phyloP scores from a whole-genome alignment of 2,888 invertebrate species.

The Ischnura elegans region DNA sequence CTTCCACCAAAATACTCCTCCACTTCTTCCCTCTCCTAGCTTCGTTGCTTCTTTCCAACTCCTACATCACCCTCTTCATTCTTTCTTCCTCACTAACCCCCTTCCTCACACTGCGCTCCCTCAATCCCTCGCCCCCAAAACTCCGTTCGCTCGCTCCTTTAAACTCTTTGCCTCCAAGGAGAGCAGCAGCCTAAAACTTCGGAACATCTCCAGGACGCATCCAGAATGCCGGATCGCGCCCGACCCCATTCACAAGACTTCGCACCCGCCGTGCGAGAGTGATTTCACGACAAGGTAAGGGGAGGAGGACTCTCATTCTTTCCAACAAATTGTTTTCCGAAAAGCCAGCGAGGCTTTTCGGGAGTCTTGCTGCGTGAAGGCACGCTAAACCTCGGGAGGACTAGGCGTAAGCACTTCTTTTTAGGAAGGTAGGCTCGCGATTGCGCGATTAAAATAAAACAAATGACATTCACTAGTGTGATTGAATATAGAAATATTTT shows the following conservation, averaged over 20 bases:
- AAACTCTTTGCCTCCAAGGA: not conserved
- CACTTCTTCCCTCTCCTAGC: not conserved
- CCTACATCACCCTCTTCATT: not conserved
- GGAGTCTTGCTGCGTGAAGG: too few species aligned
- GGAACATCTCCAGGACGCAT: constrained; percentile 17
- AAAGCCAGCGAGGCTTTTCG: not conserved
- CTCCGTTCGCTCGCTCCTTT: not conserved
- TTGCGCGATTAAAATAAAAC: too few species aligned
- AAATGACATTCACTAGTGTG: too few species aligned
- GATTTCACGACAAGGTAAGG: not conserved
- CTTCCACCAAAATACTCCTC: not conserved
- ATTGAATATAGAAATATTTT: too few species aligned
- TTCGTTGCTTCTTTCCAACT: not conserved
- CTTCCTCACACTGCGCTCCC: too few species aligned
- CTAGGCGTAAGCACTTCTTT: too few species aligned
- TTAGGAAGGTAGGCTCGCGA: too few species aligned
- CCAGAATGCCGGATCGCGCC: constrained; percentile 13
- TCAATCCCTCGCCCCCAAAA: not conserved
- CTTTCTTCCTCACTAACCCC: too few species aligned
- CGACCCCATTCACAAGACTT: not conserved
- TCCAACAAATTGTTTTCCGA: constrained; percentile 33
- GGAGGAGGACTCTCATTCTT: not conserved
- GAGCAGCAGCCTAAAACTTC: constrained; percentile 50
- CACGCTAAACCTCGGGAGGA: too few species aligned
- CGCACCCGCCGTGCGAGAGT: not conserved